Percentiles rank a stretch among this genome's conserved stretches.
Conservation (phyloP, 2,797 vertebrate genomes). For the Podarcis siculus region DNA sequence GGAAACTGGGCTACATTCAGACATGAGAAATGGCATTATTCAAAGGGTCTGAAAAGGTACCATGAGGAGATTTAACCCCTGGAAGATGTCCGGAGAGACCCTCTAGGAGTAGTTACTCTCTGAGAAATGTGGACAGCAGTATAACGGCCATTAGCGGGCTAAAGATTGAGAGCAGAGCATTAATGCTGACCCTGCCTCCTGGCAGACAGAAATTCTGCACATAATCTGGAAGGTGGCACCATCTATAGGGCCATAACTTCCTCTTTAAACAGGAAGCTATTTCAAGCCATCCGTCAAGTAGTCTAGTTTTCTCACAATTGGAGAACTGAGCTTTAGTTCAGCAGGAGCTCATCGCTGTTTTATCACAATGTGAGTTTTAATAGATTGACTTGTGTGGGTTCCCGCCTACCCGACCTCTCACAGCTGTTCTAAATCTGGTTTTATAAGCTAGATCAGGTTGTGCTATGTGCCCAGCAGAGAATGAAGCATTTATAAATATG, state of each 20-base stretch:
- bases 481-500: background rate
- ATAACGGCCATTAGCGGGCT: background rate
- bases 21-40: background rate
- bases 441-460: background rate
- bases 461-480: background rate
- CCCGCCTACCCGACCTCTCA: too few species aligned
- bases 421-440: background rate
- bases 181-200: background rate
- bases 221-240: background rate
- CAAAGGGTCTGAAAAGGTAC: background rate
- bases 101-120: background rate
- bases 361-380: background rate
- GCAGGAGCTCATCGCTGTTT: background rate
- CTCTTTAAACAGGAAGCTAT: background rate
- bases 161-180: background rate
- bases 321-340: background rate
- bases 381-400: background rate
- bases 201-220: background rate
- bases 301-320: background rate
- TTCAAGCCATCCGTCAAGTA: background rate
- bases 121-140: background rate
- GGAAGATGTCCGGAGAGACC: background rate
- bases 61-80: background rate
- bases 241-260: background rate
- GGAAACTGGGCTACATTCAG: background rate